phyloP scores from a whole-genome alignment of 1,140 invertebrate species.

The Sipha flava region DNA sequence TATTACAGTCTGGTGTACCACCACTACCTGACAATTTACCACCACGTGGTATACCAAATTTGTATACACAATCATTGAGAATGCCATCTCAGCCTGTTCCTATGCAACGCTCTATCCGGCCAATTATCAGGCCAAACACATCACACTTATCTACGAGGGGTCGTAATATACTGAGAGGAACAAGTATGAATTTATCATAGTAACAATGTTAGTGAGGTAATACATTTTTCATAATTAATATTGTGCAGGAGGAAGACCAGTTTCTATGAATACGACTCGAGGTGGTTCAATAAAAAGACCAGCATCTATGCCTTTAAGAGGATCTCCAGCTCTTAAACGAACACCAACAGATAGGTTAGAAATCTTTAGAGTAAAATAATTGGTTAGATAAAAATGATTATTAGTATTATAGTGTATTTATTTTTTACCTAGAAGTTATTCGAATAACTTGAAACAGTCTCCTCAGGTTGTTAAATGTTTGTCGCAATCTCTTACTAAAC shows the following conservation, averaged over 20 bases:
- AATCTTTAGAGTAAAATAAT: too few species aligned
- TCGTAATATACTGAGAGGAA: neutral
- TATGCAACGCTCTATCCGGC: neutral
- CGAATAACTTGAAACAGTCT: neutral
- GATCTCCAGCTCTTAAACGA: neutral
- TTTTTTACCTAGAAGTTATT: neutral
- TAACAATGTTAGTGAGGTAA: neutral
- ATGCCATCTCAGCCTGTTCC: neutral
- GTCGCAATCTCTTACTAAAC: slow-evolving; percentile 5
- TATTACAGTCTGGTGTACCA: neutral
- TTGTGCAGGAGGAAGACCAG: neutral
- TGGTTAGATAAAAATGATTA: neutral
- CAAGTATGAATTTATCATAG: neutral
- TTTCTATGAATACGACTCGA: neutral
- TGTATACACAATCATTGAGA: slow-evolving; percentile 8
- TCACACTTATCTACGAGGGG: neutral
- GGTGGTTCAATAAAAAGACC: neutral
- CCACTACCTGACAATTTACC: neutral
- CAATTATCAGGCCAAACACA: neutral
- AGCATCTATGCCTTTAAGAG: neutral
- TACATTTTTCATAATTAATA: neutral
- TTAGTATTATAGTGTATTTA: neutral
- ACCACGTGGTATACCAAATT: neutral
- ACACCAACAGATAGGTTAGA: neutral
- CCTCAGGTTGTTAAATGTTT: neutral